Evolutionary conservation across 2,888 invertebrate species (phyloP), one percentile per base, ranked within the genome.

Genomic region (Caenorhabditis panamensis): DNA sequence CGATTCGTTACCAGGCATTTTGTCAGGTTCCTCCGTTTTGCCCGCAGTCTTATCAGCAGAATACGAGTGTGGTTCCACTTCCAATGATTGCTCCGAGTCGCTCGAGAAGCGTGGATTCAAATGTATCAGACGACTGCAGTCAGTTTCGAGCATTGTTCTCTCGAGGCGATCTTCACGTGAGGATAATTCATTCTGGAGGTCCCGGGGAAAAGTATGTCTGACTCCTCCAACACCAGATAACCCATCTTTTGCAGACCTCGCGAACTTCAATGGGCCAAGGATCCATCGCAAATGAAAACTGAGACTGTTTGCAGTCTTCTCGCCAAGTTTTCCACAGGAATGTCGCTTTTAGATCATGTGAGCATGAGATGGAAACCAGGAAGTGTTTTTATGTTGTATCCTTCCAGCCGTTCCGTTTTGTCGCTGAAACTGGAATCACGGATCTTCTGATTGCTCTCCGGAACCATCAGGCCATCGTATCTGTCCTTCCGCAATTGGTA

Each of bases 351-450:
- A 6, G 81, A 81, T 63, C 81, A 81, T 54, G 80, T 80, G 37
- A 36, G 36, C 41, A 11, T 31, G 31, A 6, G 31, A 6, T 6
- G 31, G 31, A 31, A 6, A 6, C n/a, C n/a, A n/a, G n/a, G 31
- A 31, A 9, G 4, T 31, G 31, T 31, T 6, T 13, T 36, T 71
- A 9, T 2, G 24, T 28, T 41, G 1, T 20, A 36, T n/a, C 28
- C 36, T 20, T 53, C 62, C 76, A 87, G 87, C 87, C 87, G 4
- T 87, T 81, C 56, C 78, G 82, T 28, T 79, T 84, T 53, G 84
- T 87, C 9, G 87, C 87, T 18, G 81, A 86, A 62, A 72, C 82
- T 9, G 85, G 85, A 0, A 84, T 88, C 53, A 82, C 82, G 36
- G 88, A 88, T 69, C 53, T 88, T 16, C 66, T 88, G 1, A 79